phyloP scores from a whole-genome alignment of 2,888 invertebrate genomes.

The Galerucella calmariensis region DNA sequence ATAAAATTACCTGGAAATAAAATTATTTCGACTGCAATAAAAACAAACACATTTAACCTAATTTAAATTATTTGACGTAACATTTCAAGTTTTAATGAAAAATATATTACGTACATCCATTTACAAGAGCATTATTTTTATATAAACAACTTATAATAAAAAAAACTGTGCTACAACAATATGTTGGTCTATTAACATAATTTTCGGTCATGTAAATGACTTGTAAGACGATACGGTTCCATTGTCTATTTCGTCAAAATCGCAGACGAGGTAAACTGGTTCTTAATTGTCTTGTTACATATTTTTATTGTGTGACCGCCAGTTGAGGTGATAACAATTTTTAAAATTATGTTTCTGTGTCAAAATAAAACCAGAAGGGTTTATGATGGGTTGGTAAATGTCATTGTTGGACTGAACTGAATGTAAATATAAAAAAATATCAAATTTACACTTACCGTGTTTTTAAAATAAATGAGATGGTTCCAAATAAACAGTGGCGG shows the following conservation, averaged over 20 bases:
- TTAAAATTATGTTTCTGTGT: conserved; percentile 34
- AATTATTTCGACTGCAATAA: no score
- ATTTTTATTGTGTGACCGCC: conserved; percentile 34
- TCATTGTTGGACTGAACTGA: no score
- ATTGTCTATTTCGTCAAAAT: no score
- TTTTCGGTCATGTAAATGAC: conserved; percentile 20
- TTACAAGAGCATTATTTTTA: not conserved
- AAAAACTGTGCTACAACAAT: conserved; percentile 4
- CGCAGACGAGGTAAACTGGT: conserved; percentile 38
- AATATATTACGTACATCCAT: not conserved
- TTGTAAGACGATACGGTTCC: conserved; percentile 18
- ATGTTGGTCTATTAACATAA: conserved; percentile 21
- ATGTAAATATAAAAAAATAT: no score
- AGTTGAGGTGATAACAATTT: conserved; percentile 33
- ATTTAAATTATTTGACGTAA: not conserved
- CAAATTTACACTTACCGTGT: no score
- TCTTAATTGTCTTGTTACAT: conserved; percentile 35
- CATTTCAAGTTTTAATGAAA: not conserved
- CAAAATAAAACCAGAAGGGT: not conserved
- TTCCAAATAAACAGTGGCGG: no score
- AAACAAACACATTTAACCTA: no score
- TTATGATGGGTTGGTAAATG: no score
- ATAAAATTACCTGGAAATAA: no score
- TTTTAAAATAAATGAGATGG: no score
- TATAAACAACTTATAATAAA: conserved; percentile 7